A percentile compares a stretch with the other conserved stretches of the same genome.
These are phyloP conservation scores for Hapalemur alaotrensis DNA, from an alignment of 2,797 vertebrate species.

Conservation along the genomic window DNA sequence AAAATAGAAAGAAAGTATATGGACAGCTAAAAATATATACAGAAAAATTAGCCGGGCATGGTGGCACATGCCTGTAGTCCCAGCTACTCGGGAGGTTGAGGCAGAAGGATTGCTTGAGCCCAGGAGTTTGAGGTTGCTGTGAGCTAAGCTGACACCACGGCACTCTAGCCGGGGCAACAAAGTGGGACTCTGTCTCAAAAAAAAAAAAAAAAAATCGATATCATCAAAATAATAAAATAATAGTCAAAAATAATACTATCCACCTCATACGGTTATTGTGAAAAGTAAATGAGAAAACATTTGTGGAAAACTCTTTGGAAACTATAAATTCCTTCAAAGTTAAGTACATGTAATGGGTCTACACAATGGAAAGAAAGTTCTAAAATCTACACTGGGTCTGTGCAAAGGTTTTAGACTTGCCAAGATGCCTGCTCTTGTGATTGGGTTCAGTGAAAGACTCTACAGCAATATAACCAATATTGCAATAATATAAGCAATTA, in stretches of 20 bases:
- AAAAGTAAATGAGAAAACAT: slow-evolving; percentile 32
- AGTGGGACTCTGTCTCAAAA: too few relatives aligned
- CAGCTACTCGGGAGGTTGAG: too few relatives aligned
- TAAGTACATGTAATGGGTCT: background rate
- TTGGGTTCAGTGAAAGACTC: background rate
- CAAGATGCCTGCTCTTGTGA: background rate
- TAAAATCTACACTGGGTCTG: background rate
- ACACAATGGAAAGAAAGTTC: background rate
- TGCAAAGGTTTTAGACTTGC: background rate
- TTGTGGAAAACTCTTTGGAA: background rate
- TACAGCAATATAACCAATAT: background rate
- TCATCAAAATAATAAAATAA: background rate
- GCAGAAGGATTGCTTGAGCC: too few relatives aligned
- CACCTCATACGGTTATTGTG: background rate
- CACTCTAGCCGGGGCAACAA: too few relatives aligned
- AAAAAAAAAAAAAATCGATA: background rate
- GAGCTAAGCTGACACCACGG: too few relatives aligned
- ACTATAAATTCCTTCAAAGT: background rate
- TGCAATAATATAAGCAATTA: too few relatives aligned
- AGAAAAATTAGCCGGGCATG: too few relatives aligned
- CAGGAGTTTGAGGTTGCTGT: too few relatives aligned
- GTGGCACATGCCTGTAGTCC: too few relatives aligned
- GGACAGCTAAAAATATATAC: too few relatives aligned
- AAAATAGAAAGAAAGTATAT: too few relatives aligned
- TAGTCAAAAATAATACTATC: background rate